Conservation (phyloP, 2,888 invertebrate genomes). For the Trilocha varians region DNA sequence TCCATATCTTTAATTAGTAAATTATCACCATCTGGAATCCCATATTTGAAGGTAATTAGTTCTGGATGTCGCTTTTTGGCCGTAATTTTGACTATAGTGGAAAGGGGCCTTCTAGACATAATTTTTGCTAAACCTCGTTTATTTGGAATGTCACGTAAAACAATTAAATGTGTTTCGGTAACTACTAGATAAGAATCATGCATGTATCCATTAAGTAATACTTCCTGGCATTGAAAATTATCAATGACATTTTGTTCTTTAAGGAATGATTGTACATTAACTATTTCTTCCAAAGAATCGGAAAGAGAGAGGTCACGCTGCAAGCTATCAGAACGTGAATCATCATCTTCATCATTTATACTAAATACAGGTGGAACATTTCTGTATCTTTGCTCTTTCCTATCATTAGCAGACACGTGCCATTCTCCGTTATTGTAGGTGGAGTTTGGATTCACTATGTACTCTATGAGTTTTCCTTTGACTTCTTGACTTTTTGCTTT, state of each 20-base stretch:
- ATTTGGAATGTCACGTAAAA: constrained; percentile 85
- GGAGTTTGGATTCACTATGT: constrained; percentile 90
- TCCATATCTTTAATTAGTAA: constrained; percentile 91
- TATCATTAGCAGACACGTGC: constrained; percentile 88
- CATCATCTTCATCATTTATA: constrained; percentile 86
- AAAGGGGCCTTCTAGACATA: constrained; percentile 88
- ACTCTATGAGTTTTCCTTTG: constrained; percentile 92
- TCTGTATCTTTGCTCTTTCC: constrained; percentile 89
- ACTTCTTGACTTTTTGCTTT: constrained; percentile 93
- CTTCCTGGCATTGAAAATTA: constrained; percentile 93
- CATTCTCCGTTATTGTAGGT: constrained; percentile 76
- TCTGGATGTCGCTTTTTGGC: constrained; percentile 96
- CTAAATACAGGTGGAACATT: constrained; percentile 95
- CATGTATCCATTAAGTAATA: constrained; percentile 90
- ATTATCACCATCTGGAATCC: constrained; percentile 85
- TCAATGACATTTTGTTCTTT: constrained; percentile 88
- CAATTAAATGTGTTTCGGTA: constrained; percentile 88
- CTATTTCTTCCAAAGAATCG: constrained; percentile 81
- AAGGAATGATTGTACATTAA: constrained; percentile 85
- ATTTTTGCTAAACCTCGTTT: constrained; percentile 87
- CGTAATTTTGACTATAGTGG: constrained; percentile 96
- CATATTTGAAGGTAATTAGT: constrained; percentile 97
- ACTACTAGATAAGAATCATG: constrained; percentile 91
- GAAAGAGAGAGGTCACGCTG: constrained; percentile 63
- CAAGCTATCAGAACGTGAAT: constrained; percentile 41